These are phyloP conservation scores for Andrena minutula DNA, from an alignment of 2,888 invertebrate species.

Conservation along the genomic window DNA sequence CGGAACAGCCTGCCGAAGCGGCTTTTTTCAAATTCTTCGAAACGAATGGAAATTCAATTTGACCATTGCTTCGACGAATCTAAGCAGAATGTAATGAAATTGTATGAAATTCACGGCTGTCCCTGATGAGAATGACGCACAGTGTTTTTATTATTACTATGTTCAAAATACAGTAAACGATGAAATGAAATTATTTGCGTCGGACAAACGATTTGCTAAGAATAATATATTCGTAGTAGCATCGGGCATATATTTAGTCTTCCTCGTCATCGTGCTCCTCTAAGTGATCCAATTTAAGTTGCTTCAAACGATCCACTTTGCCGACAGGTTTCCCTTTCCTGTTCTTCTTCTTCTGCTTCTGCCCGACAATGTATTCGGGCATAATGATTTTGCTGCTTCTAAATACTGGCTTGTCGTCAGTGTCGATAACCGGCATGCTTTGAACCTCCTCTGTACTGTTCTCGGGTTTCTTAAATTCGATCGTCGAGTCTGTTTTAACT, in stretches of 20 bases:
- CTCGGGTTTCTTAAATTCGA: slow-evolving; percentile 76
- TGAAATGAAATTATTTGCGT: slow-evolving; percentile 12
- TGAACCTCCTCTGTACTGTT: slow-evolving; percentile 3
- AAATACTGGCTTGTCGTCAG: slow-evolving; percentile 86
- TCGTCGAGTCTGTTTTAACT: slow-evolving; percentile 51
- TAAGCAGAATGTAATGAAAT: background rate
- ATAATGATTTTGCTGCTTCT: slow-evolving; percentile 90
- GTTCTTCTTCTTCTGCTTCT: slow-evolving; percentile 86
- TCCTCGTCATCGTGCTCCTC: slow-evolving; percentile 85
- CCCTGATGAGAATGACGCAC: background rate
- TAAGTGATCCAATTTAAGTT: slow-evolving; percentile 87
- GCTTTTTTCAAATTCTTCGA: slow-evolving; percentile 21
- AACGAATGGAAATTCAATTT: background rate
- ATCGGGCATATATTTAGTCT: slow-evolving; percentile 47
- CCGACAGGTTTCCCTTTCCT: slow-evolving; percentile 45
- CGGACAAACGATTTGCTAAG: background rate
- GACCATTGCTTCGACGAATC: background rate
- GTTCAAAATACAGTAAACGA: slow-evolving; percentile 32
- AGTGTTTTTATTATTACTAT: slow-evolving; percentile 35
- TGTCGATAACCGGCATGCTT: slow-evolving; percentile 53
- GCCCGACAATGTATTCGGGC: slow-evolving; percentile 94
- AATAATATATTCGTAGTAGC: slow-evolving; percentile 11
- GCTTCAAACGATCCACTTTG: slow-evolving; percentile 73
- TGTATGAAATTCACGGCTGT: background rate
- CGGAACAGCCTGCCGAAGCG: slow-evolving; percentile 21